Evolutionary conservation across 2,888 invertebrate species (phyloP).

Genomic region (Merodon equestris): DNA sequence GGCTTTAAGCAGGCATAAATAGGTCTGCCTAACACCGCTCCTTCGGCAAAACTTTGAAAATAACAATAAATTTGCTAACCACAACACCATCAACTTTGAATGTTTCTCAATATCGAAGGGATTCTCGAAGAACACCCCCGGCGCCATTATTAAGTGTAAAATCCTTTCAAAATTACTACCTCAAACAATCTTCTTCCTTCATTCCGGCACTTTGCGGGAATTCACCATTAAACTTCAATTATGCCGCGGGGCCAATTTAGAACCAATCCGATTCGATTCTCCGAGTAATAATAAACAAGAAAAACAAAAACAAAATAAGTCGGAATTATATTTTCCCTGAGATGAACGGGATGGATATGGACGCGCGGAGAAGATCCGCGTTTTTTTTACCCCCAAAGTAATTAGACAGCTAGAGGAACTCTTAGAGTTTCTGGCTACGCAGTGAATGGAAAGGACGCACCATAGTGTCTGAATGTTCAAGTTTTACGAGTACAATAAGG

Average conservation of each 20-base stretch:
- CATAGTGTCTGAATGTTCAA: background rate
- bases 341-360: slow-evolving; percentile 43
- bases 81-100: slow-evolving; percentile 27
- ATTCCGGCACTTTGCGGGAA: slow-evolving; percentile 25
- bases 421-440: background rate
- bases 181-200: slow-evolving; percentile 8
- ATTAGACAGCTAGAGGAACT: slow-evolving; percentile 37
- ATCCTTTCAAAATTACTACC: slow-evolving; percentile 3
- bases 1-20: too few species aligned
- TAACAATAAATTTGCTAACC: slow-evolving; percentile 25
- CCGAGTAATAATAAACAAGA: slow-evolving; percentile 11
- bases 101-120: background rate
- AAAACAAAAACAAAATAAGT: slow-evolving; percentile 8
- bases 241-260: slow-evolving; percentile 50
- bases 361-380: slow-evolving; percentile 15
- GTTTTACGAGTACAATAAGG: slow-evolving; percentile 4
- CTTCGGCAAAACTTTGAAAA: slow-evolving; percentile 6
- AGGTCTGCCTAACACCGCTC: too few species aligned
- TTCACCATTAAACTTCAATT: slow-evolving; percentile 60
- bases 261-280: slow-evolving; percentile 49
- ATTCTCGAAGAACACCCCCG: slow-evolving; percentile 6
- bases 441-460: background rate
- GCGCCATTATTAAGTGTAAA: slow-evolving; percentile 33
- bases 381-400: slow-evolving; percentile 15
- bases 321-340: slow-evolving; percentile 23